phyloP scores from a whole-genome alignment of 92 coral and sea anemone genomes.

The Porites cylindrica region DNA sequence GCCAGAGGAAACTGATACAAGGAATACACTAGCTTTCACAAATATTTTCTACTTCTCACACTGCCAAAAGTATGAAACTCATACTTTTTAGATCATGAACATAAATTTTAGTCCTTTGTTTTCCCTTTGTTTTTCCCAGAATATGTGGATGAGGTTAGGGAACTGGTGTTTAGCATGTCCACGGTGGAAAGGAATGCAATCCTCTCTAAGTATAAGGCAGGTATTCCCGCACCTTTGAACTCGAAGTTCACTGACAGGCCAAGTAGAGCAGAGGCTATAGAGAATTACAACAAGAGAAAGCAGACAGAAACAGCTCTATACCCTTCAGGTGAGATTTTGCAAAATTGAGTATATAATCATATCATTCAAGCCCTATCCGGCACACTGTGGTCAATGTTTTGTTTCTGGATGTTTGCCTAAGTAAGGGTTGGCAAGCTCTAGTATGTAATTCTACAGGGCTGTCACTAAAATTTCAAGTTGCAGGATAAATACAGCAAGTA shows the following conservation, averaged over 20 bases:
- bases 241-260: conserved; percentile 53
- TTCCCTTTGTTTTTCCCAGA: too few species aligned
- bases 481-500: too few species aligned
- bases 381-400: neutral
- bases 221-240: conserved; percentile 61
- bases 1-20: too few species aligned
- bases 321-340: conserved; percentile 44
- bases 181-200: conserved; percentile 28
- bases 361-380: neutral
- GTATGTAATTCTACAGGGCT: too few species aligned
- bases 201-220: conserved; percentile 41
- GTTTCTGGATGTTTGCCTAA: too few species aligned
- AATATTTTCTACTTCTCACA: neutral
- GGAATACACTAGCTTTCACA: too few species aligned
- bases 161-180: conserved; percentile 49
- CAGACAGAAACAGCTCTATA: conserved; percentile 45
- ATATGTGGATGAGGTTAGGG: conserved; percentile 17
- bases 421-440: too few species aligned
- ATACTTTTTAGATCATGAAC: too few species aligned
- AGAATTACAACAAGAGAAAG: conserved; percentile 62
- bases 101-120: too few species aligned
- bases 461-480: too few species aligned
- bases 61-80: neutral
- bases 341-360: neutral
- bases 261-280: conserved; percentile 53